A percentile compares a stretch with the other conserved stretches of the same genome.
These are phyloP conservation scores for Ciona savignyi DNA, from an alignment of 23 tunicate species.

Conservation along the genomic window DNA sequence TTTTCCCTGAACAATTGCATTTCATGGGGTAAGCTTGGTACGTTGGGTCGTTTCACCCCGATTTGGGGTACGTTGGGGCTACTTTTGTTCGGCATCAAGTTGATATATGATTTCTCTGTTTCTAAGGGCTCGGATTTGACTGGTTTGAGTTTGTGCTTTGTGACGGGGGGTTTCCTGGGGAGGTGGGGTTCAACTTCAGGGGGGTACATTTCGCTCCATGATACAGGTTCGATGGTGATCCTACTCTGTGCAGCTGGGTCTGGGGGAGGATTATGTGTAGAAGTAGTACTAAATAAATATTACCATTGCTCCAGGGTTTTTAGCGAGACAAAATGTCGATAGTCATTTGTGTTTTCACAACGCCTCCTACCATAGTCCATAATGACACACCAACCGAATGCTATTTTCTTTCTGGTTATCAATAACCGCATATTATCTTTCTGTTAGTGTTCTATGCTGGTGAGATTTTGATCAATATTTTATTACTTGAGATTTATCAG, in stretches of 20 bases:
- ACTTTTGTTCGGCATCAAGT: constrained; percentile 6
- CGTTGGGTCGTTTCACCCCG: neutral
- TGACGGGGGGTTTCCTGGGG: constrained; percentile 1
- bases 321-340: too few relatives aligned
- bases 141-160: constrained; percentile 16
- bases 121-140: constrained; percentile 16
- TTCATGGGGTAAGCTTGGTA: constrained; percentile 2
- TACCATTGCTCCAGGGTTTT: too few relatives aligned
- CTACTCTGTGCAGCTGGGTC: neutral
- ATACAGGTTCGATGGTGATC: constrained; percentile 38
- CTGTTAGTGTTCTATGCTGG: too few relatives aligned
- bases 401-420: too few relatives aligned
- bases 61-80: constrained; percentile 8
- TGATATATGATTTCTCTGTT: constrained; percentile 26
- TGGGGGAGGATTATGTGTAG: too few relatives aligned
- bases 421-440: too few relatives aligned
- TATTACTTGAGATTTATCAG: too few relatives aligned
- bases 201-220: constrained; percentile 35
- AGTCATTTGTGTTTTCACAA: too few relatives aligned
- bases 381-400: too few relatives aligned
- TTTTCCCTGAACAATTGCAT: constrained; percentile 4
- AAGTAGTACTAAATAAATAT: too few relatives aligned
- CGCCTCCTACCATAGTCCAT: too few relatives aligned
- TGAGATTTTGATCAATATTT: too few relatives aligned
- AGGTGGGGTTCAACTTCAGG: neutral